A percentile compares a stretch with the other conserved stretches of the same genome.
Conservation (phyloP, 2,888 invertebrate species). For the Deilephila elpenor region DNA sequence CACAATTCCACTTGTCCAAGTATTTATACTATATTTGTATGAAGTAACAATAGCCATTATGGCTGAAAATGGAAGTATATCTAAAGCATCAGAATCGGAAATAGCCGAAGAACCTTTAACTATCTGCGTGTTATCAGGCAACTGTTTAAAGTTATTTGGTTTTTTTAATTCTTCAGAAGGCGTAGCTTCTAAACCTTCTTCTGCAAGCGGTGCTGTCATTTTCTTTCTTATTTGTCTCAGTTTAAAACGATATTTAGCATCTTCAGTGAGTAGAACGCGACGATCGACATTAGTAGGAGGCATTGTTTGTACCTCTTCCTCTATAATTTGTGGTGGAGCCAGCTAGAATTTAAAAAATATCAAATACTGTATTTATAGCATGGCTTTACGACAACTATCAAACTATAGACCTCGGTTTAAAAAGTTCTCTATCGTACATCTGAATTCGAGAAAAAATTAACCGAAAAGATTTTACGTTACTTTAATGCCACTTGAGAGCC, state of each 20-base stretch:
- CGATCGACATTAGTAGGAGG: constrained; percentile 66
- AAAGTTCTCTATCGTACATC: too few relatives aligned
- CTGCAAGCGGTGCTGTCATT: constrained; percentile 67
- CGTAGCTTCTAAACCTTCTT: constrained; percentile 53
- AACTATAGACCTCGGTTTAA: neutral
- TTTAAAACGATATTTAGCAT: constrained; percentile 68
- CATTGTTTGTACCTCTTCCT: constrained; percentile 67
- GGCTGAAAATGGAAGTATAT: constrained; percentile 82
- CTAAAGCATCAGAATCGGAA: constrained; percentile 53
- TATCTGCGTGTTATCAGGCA: constrained; percentile 86
- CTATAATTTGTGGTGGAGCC: constrained; percentile 56
- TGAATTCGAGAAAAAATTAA: too few relatives aligned
- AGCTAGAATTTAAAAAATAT: constrained; percentile 50
- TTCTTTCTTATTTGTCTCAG: constrained; percentile 70
- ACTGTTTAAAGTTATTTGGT: constrained; percentile 83
- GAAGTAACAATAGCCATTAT: constrained; percentile 86
- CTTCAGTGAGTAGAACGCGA: constrained; percentile 68
- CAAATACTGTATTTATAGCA: neutral
- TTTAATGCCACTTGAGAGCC: too few relatives aligned
- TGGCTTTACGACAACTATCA: neutral
- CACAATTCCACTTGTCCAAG: constrained; percentile 86
- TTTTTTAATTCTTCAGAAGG: constrained; percentile 81
- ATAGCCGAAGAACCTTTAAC: constrained; percentile 81
- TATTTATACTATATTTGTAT: constrained; percentile 83
- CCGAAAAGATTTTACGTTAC: too few relatives aligned